Base-by-base conservation (phyloP, 2,797 vertebrate genomes). In the Pseudocheirus occidentalis region DNA sequence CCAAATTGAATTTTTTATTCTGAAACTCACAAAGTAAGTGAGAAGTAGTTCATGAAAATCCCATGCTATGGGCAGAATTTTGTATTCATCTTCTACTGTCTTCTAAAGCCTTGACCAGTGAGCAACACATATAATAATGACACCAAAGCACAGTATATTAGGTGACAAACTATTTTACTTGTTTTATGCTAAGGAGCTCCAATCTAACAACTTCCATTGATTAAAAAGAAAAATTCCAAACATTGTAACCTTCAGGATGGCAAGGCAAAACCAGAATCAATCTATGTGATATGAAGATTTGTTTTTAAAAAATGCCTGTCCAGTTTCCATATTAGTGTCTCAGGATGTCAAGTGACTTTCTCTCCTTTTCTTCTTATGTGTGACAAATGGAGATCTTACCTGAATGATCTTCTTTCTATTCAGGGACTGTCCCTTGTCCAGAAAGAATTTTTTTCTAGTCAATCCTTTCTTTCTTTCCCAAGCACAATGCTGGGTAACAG, bases 391-490 rank as follows among this genome's bases (percentile, higher is more conserved):
- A 93, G 14, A 14, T n/a, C n/a, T 90, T 50, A 24, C 34, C 14
- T 52, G 29, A 46, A 89, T 50, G 11, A 0, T 18, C 57, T 29
- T 18, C 53, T 55, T 58, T 46, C 93, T 29, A 50, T 55, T 89
- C 27, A 2, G 24, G 24, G 46, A 31, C 28, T 52, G 62, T 87
- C 40, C 50, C 52, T 94, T 55, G 55, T 31, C 73, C 73, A 87
- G 40, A 87, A 87, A 87, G 73, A 87, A 46, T 87, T 50, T 50
- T 94, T 92, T 95, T 91, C 59, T 90, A 62, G 50, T n/a, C 58
- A 95, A 40, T 50, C 56, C 53, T 91, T 81, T 55, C 56, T 90
- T 56, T 40, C 93, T 92, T 95, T 94, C 66, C 93, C 90, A 87
- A 92, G 52, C 91, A 29, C 73, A 24, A 91, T 89, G 90, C 46